Conservation (phyloP, 2,888 invertebrate species). For the Mystacides longicornis region DNA sequence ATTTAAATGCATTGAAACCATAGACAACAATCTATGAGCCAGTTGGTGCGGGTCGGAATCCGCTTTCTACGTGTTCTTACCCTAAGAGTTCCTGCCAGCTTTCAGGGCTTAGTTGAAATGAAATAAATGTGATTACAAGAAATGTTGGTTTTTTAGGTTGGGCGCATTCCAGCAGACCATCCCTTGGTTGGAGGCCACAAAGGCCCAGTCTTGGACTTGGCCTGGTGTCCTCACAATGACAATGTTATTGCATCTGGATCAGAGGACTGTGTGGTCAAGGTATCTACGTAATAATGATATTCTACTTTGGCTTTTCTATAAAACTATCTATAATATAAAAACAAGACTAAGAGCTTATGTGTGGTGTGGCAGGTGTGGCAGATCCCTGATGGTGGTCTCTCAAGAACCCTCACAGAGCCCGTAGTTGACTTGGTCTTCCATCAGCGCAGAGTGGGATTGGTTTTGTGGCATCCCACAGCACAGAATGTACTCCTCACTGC, state of each 20-base stretch:
- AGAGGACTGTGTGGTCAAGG: slow-evolving; percentile 94
- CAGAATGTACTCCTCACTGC: slow-evolving; percentile 91
- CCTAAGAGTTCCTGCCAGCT: no score
- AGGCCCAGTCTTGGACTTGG: slow-evolving; percentile 92
- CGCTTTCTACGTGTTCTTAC: no score
- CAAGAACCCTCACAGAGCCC: slow-evolving; percentile 85
- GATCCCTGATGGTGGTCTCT: slow-evolving; percentile 85
- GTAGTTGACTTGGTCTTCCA: slow-evolving; percentile 90
- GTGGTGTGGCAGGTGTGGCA: slow-evolving; percentile 66
- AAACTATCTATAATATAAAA: neutral
- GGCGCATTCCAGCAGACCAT: slow-evolving; percentile 88
- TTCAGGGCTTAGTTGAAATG: no score
- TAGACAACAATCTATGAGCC: no score
- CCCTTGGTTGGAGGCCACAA: slow-evolving; percentile 95
- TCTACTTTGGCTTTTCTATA: neutral
- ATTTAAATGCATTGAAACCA: no score
- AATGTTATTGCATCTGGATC: slow-evolving; percentile 96
- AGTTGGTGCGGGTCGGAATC: no score
- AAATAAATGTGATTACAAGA: no score
- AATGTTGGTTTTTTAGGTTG: slow-evolving; percentile 56
- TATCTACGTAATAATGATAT: slow-evolving; percentile 26
- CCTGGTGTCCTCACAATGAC: slow-evolving; percentile 98
- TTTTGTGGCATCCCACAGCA: slow-evolving; percentile 96
- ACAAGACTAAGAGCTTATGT: neutral
- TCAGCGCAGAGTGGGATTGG: slow-evolving; percentile 84